Base-by-base conservation (phyloP, 2,113 vertebrate genomes). In the Hoplias malabaricus region DNA sequence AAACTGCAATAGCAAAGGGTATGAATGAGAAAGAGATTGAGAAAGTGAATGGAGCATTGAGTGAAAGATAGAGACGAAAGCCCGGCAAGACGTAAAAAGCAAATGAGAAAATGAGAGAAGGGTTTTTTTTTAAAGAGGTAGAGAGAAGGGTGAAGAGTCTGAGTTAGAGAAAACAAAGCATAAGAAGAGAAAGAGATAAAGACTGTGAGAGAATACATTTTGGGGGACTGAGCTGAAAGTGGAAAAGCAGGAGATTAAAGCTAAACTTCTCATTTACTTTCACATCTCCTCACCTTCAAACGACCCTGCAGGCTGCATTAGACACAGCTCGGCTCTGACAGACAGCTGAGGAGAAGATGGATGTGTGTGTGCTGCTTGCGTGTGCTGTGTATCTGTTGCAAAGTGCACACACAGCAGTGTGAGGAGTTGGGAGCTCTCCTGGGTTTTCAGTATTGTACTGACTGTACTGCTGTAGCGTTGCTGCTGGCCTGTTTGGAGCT, bases 341-440 rank as follows among this genome's bases (percentile, higher is more conserved):
- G 43, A 69, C 12, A 6, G 19, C 21, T 8, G 23, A n/a, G n/a
- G 25, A 29, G 66, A 69, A 69, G 75, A 48, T 69, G 38, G 38
- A 69, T 61, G 21, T 19, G 29, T 59, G 56, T 59, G 56, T 59
- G 36, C 36, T 27, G 23, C 43, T 12, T 31, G 56, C 27, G 13
- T 9, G 48, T 10, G 19, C 14, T 75, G 59, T 29, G 46, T 43
- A 31, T 3, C 31, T 36, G 50, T 68, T 14, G 27, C 21, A 54
- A 76, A 67, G 9, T 67, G 62, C 73, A 56, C 29, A 43, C 63
- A 67, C 27, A 76, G 62, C 63, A 76, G 14, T 29, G 53, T 23
- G 42, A 6, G 5, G 42, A 43, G 42, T 4, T 27, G 16, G 31
- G 38, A 25, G 63, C n/a, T 53, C 48, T 53, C 48, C n/a, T 53